Percentiles rank a stretch among this genome's conserved stretches.
Evolutionary conservation across 2,797 vertebrate species (phyloP).

Genomic region (Phalloptychus januarius): DNA sequence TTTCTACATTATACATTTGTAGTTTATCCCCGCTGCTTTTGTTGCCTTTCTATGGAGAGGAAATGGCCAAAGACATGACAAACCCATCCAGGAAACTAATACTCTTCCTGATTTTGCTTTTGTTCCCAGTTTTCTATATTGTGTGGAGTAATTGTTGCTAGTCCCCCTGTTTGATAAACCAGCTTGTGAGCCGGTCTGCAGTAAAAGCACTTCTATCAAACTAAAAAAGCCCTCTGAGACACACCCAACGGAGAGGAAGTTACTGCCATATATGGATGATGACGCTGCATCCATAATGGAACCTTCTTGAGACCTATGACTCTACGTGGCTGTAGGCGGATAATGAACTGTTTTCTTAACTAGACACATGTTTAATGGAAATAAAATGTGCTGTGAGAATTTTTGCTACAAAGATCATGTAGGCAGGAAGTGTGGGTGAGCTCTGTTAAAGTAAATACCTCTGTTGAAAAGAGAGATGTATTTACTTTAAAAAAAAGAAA

Average conservation of each 20-base stretch:
- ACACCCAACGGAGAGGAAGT: neutral
- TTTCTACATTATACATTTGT: neutral
- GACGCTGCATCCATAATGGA: neutral
- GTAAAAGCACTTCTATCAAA: neutral
- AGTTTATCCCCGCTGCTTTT: neutral
- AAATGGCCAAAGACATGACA: neutral
- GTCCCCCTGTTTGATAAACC: neutral
- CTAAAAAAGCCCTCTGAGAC: neutral
- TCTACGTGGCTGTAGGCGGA: neutral
- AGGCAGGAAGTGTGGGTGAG: neutral
- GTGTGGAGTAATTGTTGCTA: neutral
- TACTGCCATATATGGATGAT: neutral
- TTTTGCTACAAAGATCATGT: neutral
- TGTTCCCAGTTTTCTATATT: neutral
- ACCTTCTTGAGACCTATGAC: neutral
- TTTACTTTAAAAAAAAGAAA: neutral
- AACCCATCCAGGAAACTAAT: neutral
- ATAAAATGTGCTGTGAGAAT: neutral
- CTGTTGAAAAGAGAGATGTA: neutral
- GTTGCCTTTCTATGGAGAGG: neutral
- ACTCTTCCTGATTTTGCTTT: neutral
- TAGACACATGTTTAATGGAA: neutral
- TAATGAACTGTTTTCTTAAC: neutral
- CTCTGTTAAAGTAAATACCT: neutral
- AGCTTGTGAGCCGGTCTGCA: neutral